Base-by-base conservation (phyloP, 2,888 invertebrate species). In the Antheraea yamamai region DNA sequence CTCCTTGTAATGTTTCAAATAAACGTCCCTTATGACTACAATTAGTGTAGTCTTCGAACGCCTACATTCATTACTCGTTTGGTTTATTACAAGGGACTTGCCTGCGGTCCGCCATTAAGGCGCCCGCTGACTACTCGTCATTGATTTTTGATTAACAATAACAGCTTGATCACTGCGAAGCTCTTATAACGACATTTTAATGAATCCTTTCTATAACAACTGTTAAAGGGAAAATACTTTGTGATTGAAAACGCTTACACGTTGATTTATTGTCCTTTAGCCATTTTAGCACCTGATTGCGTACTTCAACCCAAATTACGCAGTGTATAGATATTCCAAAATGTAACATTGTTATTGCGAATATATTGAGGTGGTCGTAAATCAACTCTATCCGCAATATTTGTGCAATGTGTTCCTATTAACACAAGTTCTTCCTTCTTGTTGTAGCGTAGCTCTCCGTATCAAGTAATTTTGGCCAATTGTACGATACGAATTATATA, bases 91-190 rank as follows among this genome's bases (percentile, higher is more conserved):
- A 70, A 71, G 70, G 55, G 35, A 7, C 35, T 39, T 70, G 58
- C 55, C 72, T 75, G 72, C 47, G 71, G 71, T n/a, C 61, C 74
- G 72, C 74, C 74, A 72, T 72, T 39, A 61, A 72, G 74, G 47
- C 74, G 74, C 71, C 72, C 12, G 20, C 12, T 61, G 72, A 75
- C 61, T 75, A 61, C 61, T 47, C 26, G 47, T 61, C 58, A 61
- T 72, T 74, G 71, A 71, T 72, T 72, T 75, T 74, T 74, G 74
- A 72, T 74, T 75, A 72, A 61, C 47, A 26, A 61, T 75, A 58
- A 72, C 68, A 61, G 58, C 10, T 23, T 55, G 23, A 58, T 39
- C 71, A 52, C 14, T 10, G 18, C 35, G 58, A 64, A 26, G 12
- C 35, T 39, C 14, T 7, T 39, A 16, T 39, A 70, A 70, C n/a